Evolutionary conservation across 1,140 invertebrate genomes (phyloP).

Genomic region (Leucophenga varia): DNA sequence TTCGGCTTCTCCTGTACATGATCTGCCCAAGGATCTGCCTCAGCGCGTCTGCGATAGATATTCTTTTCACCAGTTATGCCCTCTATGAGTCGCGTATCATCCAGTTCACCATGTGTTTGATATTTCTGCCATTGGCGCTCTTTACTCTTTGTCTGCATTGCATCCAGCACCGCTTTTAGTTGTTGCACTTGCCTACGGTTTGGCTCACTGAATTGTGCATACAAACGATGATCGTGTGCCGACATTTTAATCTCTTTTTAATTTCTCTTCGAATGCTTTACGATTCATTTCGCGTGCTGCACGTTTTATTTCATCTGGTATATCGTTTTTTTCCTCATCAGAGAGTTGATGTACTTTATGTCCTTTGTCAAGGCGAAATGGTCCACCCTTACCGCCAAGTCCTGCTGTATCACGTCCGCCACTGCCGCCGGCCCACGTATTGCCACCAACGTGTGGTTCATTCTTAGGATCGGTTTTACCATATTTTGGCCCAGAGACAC

Average conservation of each 20-base stretch:
- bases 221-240: slow-evolving; percentile 87
- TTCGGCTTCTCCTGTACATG: slow-evolving; percentile 86
- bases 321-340: slow-evolving; percentile 85
- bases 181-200: slow-evolving; percentile 76
- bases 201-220: slow-evolving; percentile 76
- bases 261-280: slow-evolving; percentile 83
- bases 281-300: slow-evolving; percentile 92
- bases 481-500: slow-evolving; percentile 81
- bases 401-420: slow-evolving; percentile 93
- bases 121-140: slow-evolving; percentile 91
- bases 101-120: slow-evolving; percentile 92
- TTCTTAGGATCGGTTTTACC: slow-evolving; percentile 89
- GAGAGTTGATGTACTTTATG: slow-evolving; percentile 89
- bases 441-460: slow-evolving; percentile 91
- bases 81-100: slow-evolving; percentile 95
- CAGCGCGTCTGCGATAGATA: slow-evolving; percentile 81
- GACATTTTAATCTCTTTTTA: slow-evolving; percentile 95
- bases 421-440: slow-evolving; percentile 94
- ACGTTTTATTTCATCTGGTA: slow-evolving; percentile 85
- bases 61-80: slow-evolving; percentile 89
- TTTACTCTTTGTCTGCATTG: slow-evolving; percentile 87
- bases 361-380: slow-evolving; percentile 88
- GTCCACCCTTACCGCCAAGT: slow-evolving; percentile 87
- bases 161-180: slow-evolving; percentile 66
- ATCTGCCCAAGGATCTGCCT: slow-evolving; percentile 83